Evolutionary conservation across 2,113 vertebrate genomes (phyloP), one percentile per base, ranked within the genome.

Genomic region (Myanophis thanlyinensis): DNA sequence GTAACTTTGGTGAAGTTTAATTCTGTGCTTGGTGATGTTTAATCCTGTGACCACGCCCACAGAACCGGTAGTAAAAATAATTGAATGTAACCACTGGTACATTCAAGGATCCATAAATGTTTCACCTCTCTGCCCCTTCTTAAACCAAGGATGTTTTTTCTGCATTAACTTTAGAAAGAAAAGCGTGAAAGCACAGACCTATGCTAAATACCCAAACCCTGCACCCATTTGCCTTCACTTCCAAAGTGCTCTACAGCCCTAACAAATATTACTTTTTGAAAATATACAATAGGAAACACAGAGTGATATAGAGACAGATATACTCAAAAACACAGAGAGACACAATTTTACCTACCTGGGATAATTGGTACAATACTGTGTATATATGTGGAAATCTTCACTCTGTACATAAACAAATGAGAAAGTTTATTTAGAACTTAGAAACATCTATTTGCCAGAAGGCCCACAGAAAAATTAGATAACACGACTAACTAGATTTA

Each of bases 361-460:
- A 89, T 99, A 99, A 97, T 99, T 99, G 90, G 99, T 99, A 97
- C 99, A 99, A 95, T 99, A 99, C 96, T 99, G 98, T 0, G 99
- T 99, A 88, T 99, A 99, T 95, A 99, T 98, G 96, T 99, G 99
- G 97, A 99, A 99, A 90, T 99, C 99, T 98, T 99, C 98, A 97
- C 99, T 99, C 99, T 99, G 97, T 85, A 47, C 44, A 89, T 18
- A 92, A 93, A 52, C 51, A 59, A 48, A 22, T 85, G n/a, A 44
- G 89, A 95, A 89, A 5, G 88, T 92, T 1, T 20, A 95, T 93
- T 91, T 80, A 48, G 92, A 73, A 85, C 18, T 54, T 20, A 84
- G n/a, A 6, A 59, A n/a, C 85, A 73, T 10, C 35, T 67, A 52
- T 85, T 90, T 62, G 35, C 30, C 25, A 86, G 30, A 54, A 51